A percentile compares a stretch with the other conserved stretches of the same genome.
Conservation (phyloP, 1,140 invertebrate genomes). For the Pseudomyrmex concolor region DNA sequence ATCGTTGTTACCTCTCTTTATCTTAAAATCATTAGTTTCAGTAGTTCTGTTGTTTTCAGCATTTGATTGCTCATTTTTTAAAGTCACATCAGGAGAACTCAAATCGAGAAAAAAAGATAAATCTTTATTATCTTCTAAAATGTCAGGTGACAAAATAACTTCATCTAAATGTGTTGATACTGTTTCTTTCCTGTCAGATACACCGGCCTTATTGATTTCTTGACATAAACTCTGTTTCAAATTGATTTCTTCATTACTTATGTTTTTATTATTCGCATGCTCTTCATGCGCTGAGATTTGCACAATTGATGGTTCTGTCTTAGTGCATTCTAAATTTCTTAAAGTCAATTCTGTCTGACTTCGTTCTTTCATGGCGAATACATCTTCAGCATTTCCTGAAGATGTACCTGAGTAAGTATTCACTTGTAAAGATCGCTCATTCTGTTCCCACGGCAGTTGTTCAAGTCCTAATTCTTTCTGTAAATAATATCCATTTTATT, state of each 20-base stretch:
- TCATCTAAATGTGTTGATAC: conserved; percentile 22
- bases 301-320: not conserved
- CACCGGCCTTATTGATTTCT: not conserved
- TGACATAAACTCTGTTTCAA: not conserved
- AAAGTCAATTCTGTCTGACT: not conserved
- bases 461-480: conserved; percentile 85
- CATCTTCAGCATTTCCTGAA: conserved; percentile 11
- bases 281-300: not conserved
- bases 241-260: not conserved
- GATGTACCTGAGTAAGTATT: conserved; percentile 33
- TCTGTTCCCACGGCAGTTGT: conserved; percentile 81
- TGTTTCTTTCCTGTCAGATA: not conserved
- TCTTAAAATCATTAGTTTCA: conserved; percentile 4
- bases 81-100: conserved; percentile 41
- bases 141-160: conserved; percentile 3
- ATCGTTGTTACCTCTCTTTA: conserved; percentile 11
- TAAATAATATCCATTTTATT: conserved; percentile 69
- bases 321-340: not conserved
- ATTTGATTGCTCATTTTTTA: conserved; percentile 20
- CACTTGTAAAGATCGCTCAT: conserved; percentile 55
- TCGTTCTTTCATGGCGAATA: not conserved
- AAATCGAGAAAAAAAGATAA: conserved; percentile 24
- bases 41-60: not conserved
- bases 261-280: not conserved
- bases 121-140: conserved; percentile 9